Conservation (phyloP, 2,888 invertebrate species). For the Diaprepes abbreviatus region DNA sequence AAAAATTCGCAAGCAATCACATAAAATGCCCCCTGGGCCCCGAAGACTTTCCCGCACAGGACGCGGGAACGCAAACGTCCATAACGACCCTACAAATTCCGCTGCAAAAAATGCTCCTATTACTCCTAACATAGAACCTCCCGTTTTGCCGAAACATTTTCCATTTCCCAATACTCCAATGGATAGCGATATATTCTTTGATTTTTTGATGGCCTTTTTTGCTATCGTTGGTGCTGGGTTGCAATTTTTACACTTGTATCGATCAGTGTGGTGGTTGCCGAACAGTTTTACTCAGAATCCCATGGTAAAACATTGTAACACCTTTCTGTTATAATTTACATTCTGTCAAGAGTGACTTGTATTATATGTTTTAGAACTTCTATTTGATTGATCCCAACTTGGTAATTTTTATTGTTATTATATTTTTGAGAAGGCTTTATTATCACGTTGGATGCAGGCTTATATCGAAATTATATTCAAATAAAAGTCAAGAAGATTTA, state of each 20-base stretch:
- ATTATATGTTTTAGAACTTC: conserved; percentile 95
- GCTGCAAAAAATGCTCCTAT: conserved; percentile 1
- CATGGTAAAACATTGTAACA: conserved; percentile 77
- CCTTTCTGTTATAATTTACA: no score
- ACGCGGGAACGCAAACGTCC: conserved; percentile 14
- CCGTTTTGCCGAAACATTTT: conserved; percentile 81
- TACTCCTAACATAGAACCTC: conserved; percentile 63
- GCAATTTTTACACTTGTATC: conserved; percentile 95
- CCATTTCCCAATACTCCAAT: conserved; percentile 84
- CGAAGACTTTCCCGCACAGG: conserved; percentile 35
- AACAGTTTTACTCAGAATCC: conserved; percentile 90
- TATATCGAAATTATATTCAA: conserved; percentile 41
- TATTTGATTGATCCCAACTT: conserved; percentile 93
- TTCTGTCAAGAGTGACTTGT: no score
- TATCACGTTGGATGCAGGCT: conserved; percentile 36
- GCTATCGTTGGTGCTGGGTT: conserved; percentile 83
- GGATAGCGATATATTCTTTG: conserved; percentile 87
- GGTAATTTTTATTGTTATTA: conserved; percentile 84
- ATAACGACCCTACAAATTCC: conserved; percentile 10
- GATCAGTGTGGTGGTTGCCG: conserved; percentile 98
- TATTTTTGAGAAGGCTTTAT: conserved; percentile 83
- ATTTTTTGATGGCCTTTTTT: conserved; percentile 86
- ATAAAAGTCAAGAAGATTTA: conserved; percentile 36
- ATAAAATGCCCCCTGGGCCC: conserved; percentile 42
- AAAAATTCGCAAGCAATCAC: conserved; percentile 25